Evolutionary conservation across 2,797 vertebrate species (phyloP), one percentile per base, ranked within the genome.

Genomic region (Lagodon rhomboides): DNA sequence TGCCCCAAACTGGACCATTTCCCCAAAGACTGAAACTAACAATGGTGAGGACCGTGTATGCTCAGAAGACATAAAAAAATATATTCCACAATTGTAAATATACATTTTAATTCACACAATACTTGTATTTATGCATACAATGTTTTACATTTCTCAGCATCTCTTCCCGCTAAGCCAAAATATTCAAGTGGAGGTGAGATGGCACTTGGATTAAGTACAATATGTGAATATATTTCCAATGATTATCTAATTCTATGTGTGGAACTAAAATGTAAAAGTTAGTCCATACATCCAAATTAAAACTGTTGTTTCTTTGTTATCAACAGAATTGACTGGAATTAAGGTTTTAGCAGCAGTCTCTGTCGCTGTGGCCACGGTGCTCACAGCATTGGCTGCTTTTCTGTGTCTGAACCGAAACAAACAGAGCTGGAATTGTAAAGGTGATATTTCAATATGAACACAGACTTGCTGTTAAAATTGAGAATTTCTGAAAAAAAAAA

Each of bases 341-440:
- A 93, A 91, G 75, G 73, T 93, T 66, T 80, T 95, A 75, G 93
- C 94, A 63, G 56, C 84, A 50, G 85, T 88, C 34, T 88, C 88
- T 0, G 68, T 95, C 34, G 74, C 80, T 58, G 93, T 93, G 41
- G 93, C 90, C 46, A 34, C 79, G 30, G 72, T 93, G 54, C 85
- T 96, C n/a, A 70, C 91, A 41, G 86, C 71, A 20, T 20, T 94
- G 72, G 90, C 93, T 0, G 30, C 91, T 70, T 94, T 85, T 73
- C 80, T 95, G 38, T 93, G 89, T 73, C 25, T 94, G 25, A 91
- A 73, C 56, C 41, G 77, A 62, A 92, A 64, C 60, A 88, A 63
- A 78, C 89, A 79, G 27, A 66, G 38, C 74, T 73, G 79, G 34
- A 87, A 85, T 15, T 72, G 84, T 77, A 94, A 92, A 93, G 91